phyloP scores from a whole-genome alignment of 2,797 vertebrate genomes.

The Tenualosa thibaudeaui region DNA sequence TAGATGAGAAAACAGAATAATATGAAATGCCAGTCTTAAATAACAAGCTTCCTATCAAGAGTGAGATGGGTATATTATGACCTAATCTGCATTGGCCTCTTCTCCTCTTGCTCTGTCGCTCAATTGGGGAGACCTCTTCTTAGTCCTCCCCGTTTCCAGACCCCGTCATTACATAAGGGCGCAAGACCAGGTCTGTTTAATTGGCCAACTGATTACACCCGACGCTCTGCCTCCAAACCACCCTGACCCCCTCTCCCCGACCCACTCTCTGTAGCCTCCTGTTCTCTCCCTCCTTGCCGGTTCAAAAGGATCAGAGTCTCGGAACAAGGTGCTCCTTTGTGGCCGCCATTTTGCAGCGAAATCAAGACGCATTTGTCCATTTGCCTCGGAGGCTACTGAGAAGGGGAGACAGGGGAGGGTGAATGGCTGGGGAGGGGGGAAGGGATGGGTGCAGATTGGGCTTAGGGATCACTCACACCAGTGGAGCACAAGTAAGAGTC shows the following conservation, averaged over 20 bases:
- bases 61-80: conserved; percentile 1
- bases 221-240: conserved; percentile 38
- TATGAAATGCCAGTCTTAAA: background rate
- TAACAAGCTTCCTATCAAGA: background rate
- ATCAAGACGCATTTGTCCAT: conserved; percentile 57
- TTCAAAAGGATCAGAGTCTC: conserved; percentile 48
- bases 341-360: conserved; percentile 50
- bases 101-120: conserved; percentile 36
- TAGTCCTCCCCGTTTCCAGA: conserved; percentile 48
- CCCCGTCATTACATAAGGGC: conserved; percentile 73
- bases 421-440: conserved; percentile 33
- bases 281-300: conserved; percentile 50
- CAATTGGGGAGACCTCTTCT: conserved; percentile 44
- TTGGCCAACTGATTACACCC: conserved; percentile 67
- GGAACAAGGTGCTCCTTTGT: conserved; percentile 59
- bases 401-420: background rate
- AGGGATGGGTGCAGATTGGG: conserved; percentile 45
- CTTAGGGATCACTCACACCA: conserved; percentile 55
- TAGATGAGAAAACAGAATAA: background rate
- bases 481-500: conserved; percentile 35
- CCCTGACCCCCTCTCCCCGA: conserved; percentile 57
- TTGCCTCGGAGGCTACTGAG: conserved; percentile 50
- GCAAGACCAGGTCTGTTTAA: conserved; percentile 70
- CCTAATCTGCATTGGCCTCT: conserved; percentile 7
- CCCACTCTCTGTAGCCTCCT: conserved; percentile 58